Base-by-base conservation (phyloP, 2,797 vertebrate genomes). In the Anomalospiza imberbis region DNA sequence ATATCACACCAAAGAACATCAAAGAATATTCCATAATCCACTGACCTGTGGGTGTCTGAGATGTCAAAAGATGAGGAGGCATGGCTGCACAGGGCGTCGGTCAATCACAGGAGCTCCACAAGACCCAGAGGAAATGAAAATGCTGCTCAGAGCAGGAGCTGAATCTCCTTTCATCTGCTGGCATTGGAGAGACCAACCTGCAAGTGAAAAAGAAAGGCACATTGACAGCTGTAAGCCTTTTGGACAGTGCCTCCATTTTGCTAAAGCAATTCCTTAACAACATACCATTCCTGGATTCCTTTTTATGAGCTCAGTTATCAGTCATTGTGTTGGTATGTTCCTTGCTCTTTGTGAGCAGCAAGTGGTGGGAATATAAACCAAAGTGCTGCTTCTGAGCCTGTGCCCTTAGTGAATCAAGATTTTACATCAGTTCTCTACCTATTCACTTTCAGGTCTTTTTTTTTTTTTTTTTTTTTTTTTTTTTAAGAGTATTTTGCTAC, bases 241-340 rank as follows among this genome's bases (percentile, higher is more conserved):
- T 55, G 76, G 68, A 34, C 65, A 88, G 25, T 6, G 9, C n/a
- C 76, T 93, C 53, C 85, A 67, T n/a, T 60, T 67, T 85, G 79
- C 68, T 80, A 31, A 91, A 94, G 86, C 21, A 74, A 63, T 74
- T 77, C 25, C 22, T 70, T 45, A 32, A 74, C 55, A 93, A 44
- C 4, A 4, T 2, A 38, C 26, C 31, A 18, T 14, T 88, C 20
- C 53, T 45, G 47, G 17, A 3, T 82, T 91, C 47, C 40, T 77
- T 89, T 78, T 74, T 6, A 25, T 38, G 72, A 61, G 15, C 7
- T 67, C 26, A 31, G 16, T 63, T 78, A 55, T 38, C 73, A 58
- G 24, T 13, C 85, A 24, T 58, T 71, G 32, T 8, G 25, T 48
- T 82, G 16, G 16, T 51, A 40, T 16, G 34, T 38, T 86, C 54